Base-by-base conservation (phyloP, 1,140 invertebrate species). In the Agrilus planipennis region DNA sequence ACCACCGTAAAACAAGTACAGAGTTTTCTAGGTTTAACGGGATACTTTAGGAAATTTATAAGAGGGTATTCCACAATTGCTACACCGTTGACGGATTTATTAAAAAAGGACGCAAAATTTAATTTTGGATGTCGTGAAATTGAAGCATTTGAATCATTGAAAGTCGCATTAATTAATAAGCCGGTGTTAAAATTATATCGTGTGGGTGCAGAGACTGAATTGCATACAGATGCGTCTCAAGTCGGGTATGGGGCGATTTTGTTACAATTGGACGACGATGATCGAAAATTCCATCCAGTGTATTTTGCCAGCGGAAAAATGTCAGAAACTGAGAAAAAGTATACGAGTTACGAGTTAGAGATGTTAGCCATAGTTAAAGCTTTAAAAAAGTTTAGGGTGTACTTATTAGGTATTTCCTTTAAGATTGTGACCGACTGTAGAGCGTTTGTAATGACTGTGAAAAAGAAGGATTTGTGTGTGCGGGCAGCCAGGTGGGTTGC, bases 311-410 rank as follows among this genome's bases (percentile, higher is more conserved):
- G 60, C 14, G 47, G 58, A 19, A 45, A 44, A 19, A 45, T 67
- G 4, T 44, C 40, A 4, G 34, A 40, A 18, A 45, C 47, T 19
- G 69, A 75, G 51, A 46, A 34, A 11, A 54, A 62, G 11, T 69
- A 65, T 39, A 47, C 52, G 9, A 57, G 54, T 17, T 61, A 57
- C 10, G 65, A 71, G 43, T 43, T 63, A 20, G 67, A 71, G 54
- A 58, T 55, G 7, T 39, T 72, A 1, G 64, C 65, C 3, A 52
- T 71, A n/a, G 52, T 71, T 3, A 56, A 60, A 46, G 62, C 62
- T 1, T 52, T 73, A 4, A 53, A 60, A 45, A 52, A 60, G 28
- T 70, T 70, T 46, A 42, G 55, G 5, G 44, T 59, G 21, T 73
- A 64, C 52, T 47, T 73, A 10, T n/a, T n/a, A n/a, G n/a, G n/a